Percentiles rank a stretch among this genome's conserved stretches.
Conservation (phyloP, 2,113 vertebrate species). For the Macaca nemestrina region DNA sequence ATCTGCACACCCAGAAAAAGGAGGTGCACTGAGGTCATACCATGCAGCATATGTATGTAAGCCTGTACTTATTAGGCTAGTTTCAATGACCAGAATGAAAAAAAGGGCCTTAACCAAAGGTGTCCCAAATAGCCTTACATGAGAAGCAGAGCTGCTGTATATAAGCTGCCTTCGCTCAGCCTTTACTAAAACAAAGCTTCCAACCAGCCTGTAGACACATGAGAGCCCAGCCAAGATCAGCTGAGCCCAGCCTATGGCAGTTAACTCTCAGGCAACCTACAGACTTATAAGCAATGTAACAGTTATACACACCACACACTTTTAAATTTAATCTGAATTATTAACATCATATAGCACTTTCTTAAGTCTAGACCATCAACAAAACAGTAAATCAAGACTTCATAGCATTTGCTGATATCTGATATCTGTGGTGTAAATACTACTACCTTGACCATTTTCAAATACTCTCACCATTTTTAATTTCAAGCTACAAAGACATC, state of each 20-base stretch:
- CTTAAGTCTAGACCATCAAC: neutral
- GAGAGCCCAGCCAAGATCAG: neutral
- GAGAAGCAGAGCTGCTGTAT: neutral
- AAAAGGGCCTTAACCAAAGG: constrained; percentile 17
- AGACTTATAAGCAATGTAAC: neutral
- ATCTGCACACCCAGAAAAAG: neutral
- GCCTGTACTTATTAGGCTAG: neutral
- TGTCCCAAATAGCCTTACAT: constrained; percentile 21
- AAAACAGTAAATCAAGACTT: neutral
- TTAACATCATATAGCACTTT: neutral
- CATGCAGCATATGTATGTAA: neutral
- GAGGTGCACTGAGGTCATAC: neutral
- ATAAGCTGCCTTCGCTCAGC: neutral
- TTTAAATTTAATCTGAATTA: neutral
- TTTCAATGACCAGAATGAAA: neutral
- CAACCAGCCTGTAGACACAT: neutral
- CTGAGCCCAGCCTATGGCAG: neutral
- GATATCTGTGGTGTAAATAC: neutral
- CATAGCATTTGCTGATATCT: neutral
- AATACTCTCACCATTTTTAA: neutral
- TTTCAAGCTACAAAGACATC: neutral
- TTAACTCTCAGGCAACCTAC: neutral
- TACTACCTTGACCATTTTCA: neutral
- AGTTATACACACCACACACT: neutral
- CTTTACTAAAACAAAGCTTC: neutral